These are phyloP conservation scores for Epizoanthus ramosus DNA, from an alignment of 92 coral and sea anemone species.

Conservation along the genomic window DNA sequence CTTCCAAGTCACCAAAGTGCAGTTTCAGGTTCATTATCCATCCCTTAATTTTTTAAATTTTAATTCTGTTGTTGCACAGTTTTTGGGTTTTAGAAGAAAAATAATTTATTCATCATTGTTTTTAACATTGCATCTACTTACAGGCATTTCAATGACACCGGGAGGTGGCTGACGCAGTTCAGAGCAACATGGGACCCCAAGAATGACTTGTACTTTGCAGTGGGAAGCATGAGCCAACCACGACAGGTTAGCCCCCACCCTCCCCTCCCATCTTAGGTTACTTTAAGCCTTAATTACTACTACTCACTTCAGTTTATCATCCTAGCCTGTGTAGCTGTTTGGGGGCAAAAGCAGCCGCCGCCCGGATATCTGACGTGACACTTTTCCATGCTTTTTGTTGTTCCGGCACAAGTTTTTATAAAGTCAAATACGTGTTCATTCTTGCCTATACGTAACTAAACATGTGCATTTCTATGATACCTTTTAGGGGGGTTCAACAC, in stretches of 20 bases:
- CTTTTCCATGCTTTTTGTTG: too few species aligned
- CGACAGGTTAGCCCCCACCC: conserved; percentile 62
- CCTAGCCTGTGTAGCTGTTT: too few species aligned
- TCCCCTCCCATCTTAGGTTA: neutral
- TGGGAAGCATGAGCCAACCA: conserved; percentile 85
- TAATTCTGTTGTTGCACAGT: neutral
- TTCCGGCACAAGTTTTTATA: too few species aligned
- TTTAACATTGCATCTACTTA: neutral
- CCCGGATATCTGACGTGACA: too few species aligned
- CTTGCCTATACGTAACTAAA: too few species aligned
- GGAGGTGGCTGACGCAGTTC: conserved; percentile 91
- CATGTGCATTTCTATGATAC: too few species aligned
- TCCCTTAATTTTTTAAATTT: neutral
- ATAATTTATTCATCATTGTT: too few species aligned
- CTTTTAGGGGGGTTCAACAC: too few species aligned
- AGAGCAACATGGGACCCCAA: conserved; percentile 97
- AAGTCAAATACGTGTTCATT: too few species aligned
- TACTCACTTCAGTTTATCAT: neutral
- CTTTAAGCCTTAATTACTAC: too few species aligned
- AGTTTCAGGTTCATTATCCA: conserved; percentile 62
- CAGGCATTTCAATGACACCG: conserved; percentile 85
- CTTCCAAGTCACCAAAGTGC: conserved; percentile 55
- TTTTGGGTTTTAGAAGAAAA: too few species aligned
- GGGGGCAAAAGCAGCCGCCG: too few species aligned
- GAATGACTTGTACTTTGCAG: conserved; percentile 69